A percentile compares a stretch with the other conserved stretches of the same genome.
Conservation (phyloP, 2,888 invertebrate genomes). For the Apoda limacodes region DNA sequence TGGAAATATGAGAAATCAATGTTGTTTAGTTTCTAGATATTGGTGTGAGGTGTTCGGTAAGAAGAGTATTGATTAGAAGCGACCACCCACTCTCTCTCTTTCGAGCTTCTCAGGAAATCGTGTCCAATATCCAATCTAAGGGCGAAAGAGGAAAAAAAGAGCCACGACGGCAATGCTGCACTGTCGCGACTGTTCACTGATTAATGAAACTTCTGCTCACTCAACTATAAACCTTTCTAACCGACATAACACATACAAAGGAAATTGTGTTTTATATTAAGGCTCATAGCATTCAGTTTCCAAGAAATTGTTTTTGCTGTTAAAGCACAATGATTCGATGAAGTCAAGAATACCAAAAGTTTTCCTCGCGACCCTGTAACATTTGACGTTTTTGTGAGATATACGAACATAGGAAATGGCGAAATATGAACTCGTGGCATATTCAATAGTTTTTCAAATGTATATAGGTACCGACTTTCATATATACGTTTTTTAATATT, state of each 20-base stretch:
- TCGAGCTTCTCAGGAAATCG: conserved; percentile 61
- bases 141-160: conserved; percentile 63
- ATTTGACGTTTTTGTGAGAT: conserved; percentile 66
- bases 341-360: conserved; percentile 59
- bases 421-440: conserved; percentile 56
- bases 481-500: no score
- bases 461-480: no score
- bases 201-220: conserved; percentile 61
- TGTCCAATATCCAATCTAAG: conserved; percentile 66
- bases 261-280: conserved; percentile 13
- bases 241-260: conserved; percentile 3
- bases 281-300: conserved; percentile 13
- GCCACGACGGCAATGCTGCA: conserved; percentile 59
- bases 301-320: conserved; percentile 1
- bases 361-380: conserved; percentile 64
- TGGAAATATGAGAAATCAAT: no score
- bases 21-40: no score
- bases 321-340: conserved; percentile 19
- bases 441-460: no score
- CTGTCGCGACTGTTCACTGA: conserved; percentile 66
- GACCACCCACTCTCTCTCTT: conserved; percentile 62
- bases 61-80: conserved; percentile 30
- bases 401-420: conserved; percentile 56
- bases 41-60: no score
- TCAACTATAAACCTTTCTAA: conserved; percentile 45